These are phyloP conservation scores for Conopomorpha cramerella DNA, from an alignment of 1,140 invertebrate species.

Conservation along the genomic window DNA sequence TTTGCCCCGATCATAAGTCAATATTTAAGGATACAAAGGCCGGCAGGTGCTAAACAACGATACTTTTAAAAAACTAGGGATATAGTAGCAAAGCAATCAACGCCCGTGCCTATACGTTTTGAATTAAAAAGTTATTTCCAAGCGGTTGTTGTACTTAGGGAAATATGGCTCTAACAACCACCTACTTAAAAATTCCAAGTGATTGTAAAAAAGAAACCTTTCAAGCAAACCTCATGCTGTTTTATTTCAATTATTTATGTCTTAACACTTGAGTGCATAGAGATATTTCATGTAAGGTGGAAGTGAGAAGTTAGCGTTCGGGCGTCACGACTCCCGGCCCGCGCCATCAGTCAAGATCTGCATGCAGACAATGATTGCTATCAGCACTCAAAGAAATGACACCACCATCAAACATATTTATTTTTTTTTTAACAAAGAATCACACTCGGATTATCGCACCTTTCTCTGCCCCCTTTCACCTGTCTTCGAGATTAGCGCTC, in stretches of 20 bases:
- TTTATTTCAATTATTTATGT: too few relatives aligned
- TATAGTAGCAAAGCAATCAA: neutral
- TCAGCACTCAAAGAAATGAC: slow-evolving; percentile 19
- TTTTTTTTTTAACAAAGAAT: slow-evolving; percentile 18
- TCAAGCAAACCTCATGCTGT: too few relatives aligned
- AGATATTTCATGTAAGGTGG: too few relatives aligned
- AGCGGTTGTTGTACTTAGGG: neutral
- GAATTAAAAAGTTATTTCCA: too few relatives aligned
- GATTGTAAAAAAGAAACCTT: neutral
- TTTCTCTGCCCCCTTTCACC: slow-evolving; percentile 36
- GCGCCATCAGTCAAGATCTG: too few relatives aligned
- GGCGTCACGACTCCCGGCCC: too few relatives aligned
- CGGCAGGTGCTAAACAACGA: neutral
- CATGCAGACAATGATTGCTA: too few relatives aligned
- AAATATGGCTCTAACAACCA: neutral
- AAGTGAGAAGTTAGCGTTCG: too few relatives aligned
- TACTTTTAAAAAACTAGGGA: neutral
- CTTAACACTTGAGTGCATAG: too few relatives aligned
- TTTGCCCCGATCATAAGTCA: slow-evolving; percentile 54
- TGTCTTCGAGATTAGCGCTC: slow-evolving; percentile 36
- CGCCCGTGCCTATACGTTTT: too few relatives aligned
- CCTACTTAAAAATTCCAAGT: neutral
- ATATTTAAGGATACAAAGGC: slow-evolving; percentile 12
- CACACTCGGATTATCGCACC: slow-evolving; percentile 10
- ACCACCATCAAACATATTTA: slow-evolving; percentile 12